Conservation (phyloP, 2,888 invertebrate genomes). For the Eilema sororculum region DNA sequence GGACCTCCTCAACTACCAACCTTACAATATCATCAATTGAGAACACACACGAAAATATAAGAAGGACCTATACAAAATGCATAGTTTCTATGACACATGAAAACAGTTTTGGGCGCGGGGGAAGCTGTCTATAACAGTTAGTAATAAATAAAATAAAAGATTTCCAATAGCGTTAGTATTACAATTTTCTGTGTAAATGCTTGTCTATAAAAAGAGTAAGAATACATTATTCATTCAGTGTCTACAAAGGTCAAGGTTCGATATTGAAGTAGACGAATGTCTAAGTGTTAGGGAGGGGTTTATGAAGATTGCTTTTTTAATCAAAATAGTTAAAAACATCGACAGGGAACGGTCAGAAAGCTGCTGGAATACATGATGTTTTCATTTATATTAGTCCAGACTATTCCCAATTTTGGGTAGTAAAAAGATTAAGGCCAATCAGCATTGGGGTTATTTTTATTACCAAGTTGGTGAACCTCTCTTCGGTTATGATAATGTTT, state of each 20-base stretch:
- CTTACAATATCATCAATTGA: too few species aligned
- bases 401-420: neutral
- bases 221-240: constrained; percentile 12
- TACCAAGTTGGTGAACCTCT: too few species aligned
- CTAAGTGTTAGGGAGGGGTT: neutral
- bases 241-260: neutral
- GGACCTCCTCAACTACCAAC: too few species aligned
- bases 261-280: constrained; percentile 1
- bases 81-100: too few species aligned
- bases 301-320: neutral
- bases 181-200: constrained; percentile 7
- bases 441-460: neutral
- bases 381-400: neutral
- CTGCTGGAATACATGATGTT: neutral
- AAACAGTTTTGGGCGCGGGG: neutral
- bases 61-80: too few species aligned
- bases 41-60: too few species aligned
- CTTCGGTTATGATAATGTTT: too few species aligned
- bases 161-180: neutral
- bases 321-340: neutral
- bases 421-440: neutral
- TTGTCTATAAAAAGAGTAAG: constrained; percentile 7
- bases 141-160: neutral
- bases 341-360: neutral
- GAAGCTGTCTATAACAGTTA: neutral